Percentiles rank a stretch among this genome's conserved stretches.
Conservation (phyloP, 2,113 vertebrate species). For the Hemibagrus wyckioides region DNA sequence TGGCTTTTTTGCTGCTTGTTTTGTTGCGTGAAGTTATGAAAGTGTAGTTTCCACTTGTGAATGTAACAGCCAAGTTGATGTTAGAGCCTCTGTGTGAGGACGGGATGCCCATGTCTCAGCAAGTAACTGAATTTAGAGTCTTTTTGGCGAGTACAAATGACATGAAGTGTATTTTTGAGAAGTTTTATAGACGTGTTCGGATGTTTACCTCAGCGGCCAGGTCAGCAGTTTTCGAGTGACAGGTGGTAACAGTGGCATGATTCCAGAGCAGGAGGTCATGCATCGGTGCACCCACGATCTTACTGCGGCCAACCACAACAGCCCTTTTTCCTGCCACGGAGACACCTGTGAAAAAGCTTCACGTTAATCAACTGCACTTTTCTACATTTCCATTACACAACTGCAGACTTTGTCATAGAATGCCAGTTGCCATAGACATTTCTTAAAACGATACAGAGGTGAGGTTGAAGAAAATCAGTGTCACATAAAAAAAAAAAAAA, state of each 20-base stretch:
- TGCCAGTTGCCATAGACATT: not conserved
- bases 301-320: constrained; percentile 93
- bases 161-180: not conserved
- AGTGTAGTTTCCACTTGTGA: not conserved
- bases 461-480: not conserved
- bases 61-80: not conserved
- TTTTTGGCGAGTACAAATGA: not conserved
- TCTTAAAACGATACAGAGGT: not conserved
- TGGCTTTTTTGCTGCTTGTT: not conserved
- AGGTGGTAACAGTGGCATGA: constrained; percentile 94
- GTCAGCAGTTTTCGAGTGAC: constrained; percentile 89
- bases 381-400: not conserved
- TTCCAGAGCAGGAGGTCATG: constrained; percentile 94
- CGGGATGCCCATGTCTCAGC: not conserved
- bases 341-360: constrained; percentile 72
- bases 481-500: too few relatives aligned
- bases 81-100: not conserved
- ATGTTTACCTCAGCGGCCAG: constrained; percentile 83
- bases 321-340: constrained; percentile 88
- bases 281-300: constrained; percentile 97
- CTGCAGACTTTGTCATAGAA: not conserved
- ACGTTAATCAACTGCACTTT: not conserved
- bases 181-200: not conserved
- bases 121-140: not conserved
- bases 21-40: not conserved